These are phyloP conservation scores for Paralichthys olivaceus DNA, from an alignment of 2,113 vertebrate species.

Conservation along the genomic window DNA sequence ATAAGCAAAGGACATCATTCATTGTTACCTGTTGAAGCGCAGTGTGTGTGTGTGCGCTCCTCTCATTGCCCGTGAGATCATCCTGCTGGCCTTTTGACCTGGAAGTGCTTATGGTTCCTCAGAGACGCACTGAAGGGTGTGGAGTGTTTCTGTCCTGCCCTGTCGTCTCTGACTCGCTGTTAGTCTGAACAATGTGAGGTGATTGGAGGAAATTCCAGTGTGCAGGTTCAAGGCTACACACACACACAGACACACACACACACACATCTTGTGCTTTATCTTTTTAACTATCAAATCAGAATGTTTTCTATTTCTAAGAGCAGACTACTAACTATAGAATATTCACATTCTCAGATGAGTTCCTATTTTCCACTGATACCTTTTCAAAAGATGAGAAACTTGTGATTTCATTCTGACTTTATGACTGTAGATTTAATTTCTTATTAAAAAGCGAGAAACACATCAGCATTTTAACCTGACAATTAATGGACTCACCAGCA, in stretches of 20 bases:
- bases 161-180: conserved; percentile 46
- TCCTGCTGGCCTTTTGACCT: conserved; percentile 57
- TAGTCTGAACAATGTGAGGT: conserved; percentile 64
- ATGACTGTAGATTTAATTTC: background rate
- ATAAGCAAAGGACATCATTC: background rate
- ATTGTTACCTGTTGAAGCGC: conserved; percentile 26
- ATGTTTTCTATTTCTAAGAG: background rate
- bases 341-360: no score
- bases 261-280: background rate
- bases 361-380: no score
- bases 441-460: background rate
- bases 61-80: conserved; percentile 18
- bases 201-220: conserved; percentile 66
- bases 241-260: conserved; percentile 10
- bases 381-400: no score
- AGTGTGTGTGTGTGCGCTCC: background rate
- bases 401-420: background rate
- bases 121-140: conserved; percentile 63
- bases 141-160: conserved; percentile 33
- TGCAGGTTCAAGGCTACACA: conserved; percentile 49
- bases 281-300: background rate
- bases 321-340: background rate
- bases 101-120: conserved; percentile 62
- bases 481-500: background rate
- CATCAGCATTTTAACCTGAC: background rate